Base-by-base conservation (phyloP, 2,888 invertebrate genomes). In the Pimpla rufipes region DNA sequence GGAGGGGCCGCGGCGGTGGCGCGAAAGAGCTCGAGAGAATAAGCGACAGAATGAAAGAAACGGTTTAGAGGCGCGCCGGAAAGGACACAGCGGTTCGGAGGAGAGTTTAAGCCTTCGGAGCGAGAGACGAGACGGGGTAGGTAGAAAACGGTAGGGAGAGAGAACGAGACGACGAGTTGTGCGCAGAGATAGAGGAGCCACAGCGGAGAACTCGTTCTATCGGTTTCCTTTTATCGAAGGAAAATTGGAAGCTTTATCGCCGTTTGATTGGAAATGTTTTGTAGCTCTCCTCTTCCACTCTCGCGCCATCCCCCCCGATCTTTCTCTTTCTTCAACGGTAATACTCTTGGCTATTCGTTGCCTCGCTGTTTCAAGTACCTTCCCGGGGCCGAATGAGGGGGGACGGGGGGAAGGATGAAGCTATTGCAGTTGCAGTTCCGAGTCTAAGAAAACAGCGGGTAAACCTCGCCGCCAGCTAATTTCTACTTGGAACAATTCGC, bases 181-280 rank as follows among this genome's bases (percentile, higher is more conserved):
- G 40, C 45, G 64, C 18, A 75, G 64, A 59, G 70, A 77, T 73
- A 75, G 84, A 74, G 70, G 71, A 78, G 75, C 77, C 66, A 74
- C 70, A 81, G 73, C 70, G 57, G 71, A 84, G 59, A n/a, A n/a
- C 78, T 78, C 73, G 71, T 84, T 87, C 81, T 75, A 83, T 86
- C 83, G 87, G 79, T 83, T 85, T 84, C 83, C 81, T 71, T 84
- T 85, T 83, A 79, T 79, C 81, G 83, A 79, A 77, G 86, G 87
- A 88, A 90, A 90, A 90, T 90, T 89, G 88, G 88, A 86, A 85
- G 88, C 89, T 90, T 90, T 90, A 88, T 88, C 85, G 88, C 81
- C 85, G 83, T 85, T 88, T 88, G 88, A 90, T 89, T 87, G 88
- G 87, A 89, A 90, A 87, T 87, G 86, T 87, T 88, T 86, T 85